Evolutionary conservation across 2,888 invertebrate genomes (phyloP).

Genomic region (Erebia aethiops): DNA sequence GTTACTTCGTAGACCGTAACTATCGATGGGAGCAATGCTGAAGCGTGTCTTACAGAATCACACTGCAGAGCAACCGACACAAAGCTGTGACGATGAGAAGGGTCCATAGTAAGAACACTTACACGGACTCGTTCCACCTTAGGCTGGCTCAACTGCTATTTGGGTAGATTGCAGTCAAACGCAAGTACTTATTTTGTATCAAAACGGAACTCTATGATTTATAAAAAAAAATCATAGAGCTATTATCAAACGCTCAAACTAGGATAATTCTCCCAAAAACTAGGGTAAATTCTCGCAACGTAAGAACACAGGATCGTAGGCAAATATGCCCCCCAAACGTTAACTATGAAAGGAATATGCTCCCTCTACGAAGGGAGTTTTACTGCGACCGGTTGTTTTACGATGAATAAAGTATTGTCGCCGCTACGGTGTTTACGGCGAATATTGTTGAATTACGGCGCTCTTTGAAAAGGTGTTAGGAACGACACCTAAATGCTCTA

Average conservation of each 20-base stretch:
- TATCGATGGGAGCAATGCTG: no score
- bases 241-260: background rate
- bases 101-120: no score
- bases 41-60: no score
- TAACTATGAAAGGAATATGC: conserved; percentile 37
- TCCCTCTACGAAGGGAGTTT: conserved; percentile 35
- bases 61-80: no score
- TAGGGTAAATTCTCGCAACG: background rate
- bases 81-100: no score
- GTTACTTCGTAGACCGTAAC: no score
- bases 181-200: no score
- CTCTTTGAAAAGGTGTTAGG: conserved; percentile 7
- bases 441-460: conserved; percentile 18
- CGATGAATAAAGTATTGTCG: conserved; percentile 37
- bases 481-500: background rate
- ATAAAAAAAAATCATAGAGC: no score
- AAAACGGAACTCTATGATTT: no score
- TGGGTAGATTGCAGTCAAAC: no score
- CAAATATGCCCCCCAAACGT: conserved; percentile 34
- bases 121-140: no score
- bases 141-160: no score
- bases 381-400: conserved; percentile 37
- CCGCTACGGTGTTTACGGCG: conserved; percentile 31
- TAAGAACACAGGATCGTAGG: conserved; percentile 15
- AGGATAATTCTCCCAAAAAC: background rate